Conservation (phyloP, 2,888 invertebrate species). For the Drosophila nigricruria region DNA sequence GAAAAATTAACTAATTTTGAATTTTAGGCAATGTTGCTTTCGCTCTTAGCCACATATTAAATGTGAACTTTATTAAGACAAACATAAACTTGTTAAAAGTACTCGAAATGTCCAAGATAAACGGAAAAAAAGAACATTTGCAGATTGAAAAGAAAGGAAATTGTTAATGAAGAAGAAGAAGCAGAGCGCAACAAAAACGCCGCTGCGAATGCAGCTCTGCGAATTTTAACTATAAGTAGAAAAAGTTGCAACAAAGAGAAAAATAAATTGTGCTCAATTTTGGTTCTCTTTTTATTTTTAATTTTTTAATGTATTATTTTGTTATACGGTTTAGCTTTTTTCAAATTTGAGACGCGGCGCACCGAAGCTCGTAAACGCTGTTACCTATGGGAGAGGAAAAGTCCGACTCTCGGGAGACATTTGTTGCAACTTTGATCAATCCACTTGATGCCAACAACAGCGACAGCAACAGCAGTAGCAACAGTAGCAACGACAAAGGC, state of each 20-base stretch:
- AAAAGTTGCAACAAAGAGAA: constrained; percentile 15
- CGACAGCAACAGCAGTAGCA: constrained; percentile 13
- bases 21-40: background rate
- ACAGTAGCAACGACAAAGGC: constrained; percentile 24
- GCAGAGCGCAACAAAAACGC: constrained; percentile 44
- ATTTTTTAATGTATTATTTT: constrained; percentile 17
- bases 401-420: constrained; percentile 62
- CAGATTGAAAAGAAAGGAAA: constrained; percentile 19
- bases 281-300: background rate
- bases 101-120: background rate
- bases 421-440: constrained; percentile 67
- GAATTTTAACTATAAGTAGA: constrained; percentile 1
- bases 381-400: constrained; percentile 78
- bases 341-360: constrained; percentile 37
- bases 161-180: constrained; percentile 38
- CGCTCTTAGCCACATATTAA: background rate
- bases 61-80: background rate
- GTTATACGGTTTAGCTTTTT: constrained; percentile 46
- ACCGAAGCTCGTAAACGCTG: constrained; percentile 54
- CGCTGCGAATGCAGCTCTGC: constrained; percentile 28
- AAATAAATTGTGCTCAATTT: constrained; percentile 11
- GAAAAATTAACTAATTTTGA: constrained; percentile 37
- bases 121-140: background rate
- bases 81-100: background rate
- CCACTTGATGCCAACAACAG: constrained; percentile 34